Conservation (phyloP, 2,113 vertebrate genomes). For the Penelope pileata region DNA sequence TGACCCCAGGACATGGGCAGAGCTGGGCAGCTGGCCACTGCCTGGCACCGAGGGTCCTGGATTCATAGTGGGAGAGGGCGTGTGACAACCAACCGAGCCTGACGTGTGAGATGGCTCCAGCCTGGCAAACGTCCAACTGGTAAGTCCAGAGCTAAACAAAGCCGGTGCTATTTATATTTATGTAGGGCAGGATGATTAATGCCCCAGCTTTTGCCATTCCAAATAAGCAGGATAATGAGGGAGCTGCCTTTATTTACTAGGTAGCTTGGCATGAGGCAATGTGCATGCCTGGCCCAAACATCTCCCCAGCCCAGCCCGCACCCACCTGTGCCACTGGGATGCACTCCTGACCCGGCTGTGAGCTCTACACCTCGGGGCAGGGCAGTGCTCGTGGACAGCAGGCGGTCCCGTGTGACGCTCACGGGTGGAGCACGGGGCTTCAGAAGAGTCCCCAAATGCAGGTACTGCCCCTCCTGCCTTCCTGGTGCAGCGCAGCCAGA, state of each 20-base stretch:
- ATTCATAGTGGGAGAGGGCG: background rate
- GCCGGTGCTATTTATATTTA: background rate
- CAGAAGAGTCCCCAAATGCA: background rate
- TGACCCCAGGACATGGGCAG: background rate
- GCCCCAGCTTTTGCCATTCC: background rate
- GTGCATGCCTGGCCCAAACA: fast-evolving
- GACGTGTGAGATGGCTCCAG: background rate
- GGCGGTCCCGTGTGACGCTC: fast-evolving
- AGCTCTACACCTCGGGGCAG: background rate
- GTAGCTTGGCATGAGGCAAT: background rate
- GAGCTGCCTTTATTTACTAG: constrained; percentile 20
- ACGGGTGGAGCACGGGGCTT: background rate
- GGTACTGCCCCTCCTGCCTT: background rate
- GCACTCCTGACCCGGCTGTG: background rate
- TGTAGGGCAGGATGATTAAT: constrained; percentile 43
- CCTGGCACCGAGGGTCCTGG: background rate
- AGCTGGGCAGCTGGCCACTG: background rate
- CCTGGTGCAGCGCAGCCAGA: background rate
- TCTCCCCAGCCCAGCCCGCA: background rate
- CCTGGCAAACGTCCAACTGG: background rate
- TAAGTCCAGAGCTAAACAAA: background rate
- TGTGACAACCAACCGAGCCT: background rate
- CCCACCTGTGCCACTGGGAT: no score
- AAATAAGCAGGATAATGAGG: constrained; percentile 13
- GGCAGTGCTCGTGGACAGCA: fast-evolving